Evolutionary conservation across 64 coral and sea anemone species (phyloP).

Genomic region (Pocillopora damicornis): DNA sequence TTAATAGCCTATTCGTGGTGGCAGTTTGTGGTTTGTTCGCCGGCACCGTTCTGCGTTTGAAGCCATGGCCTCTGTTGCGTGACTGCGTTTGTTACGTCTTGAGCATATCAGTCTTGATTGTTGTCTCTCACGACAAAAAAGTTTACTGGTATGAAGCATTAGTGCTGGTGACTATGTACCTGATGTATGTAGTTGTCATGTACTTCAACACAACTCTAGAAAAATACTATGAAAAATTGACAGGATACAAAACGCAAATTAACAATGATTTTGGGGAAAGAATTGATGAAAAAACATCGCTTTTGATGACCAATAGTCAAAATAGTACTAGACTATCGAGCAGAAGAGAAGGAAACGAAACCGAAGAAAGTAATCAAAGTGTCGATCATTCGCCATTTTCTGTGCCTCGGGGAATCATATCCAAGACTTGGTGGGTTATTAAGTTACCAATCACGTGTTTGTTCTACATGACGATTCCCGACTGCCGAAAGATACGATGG

Average conservation of each 20-base stretch:
- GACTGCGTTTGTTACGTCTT: conserved; percentile 74
- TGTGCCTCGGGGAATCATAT: conserved; percentile 45
- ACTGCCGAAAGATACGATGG: conserved; percentile 73
- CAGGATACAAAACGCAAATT: conserved; percentile 9
- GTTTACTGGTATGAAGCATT: conserved; percentile 81
- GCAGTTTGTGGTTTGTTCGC: conserved; percentile 80
- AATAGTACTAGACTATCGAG: neutral
- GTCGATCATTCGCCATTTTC: conserved; percentile 40
- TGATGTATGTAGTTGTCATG: conserved; percentile 74
- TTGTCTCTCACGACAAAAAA: conserved; percentile 55
- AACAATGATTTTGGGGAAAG: neutral
- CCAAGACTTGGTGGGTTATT: conserved; percentile 44
- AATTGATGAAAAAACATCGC: neutral
- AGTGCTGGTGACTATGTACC: conserved; percentile 76
- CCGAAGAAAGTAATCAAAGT: neutral
- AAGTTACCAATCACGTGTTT: conserved; percentile 38
- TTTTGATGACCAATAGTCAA: neutral
- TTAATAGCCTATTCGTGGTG: conserved; percentile 92
- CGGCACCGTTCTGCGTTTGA: conserved; percentile 57
- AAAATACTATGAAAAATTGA: conserved; percentile 17
- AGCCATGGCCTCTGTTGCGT: conserved; percentile 77
- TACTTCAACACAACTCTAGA: conserved; percentile 71
- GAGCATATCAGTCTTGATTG: conserved; percentile 60
- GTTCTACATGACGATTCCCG: conserved; percentile 77
- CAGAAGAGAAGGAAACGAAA: neutral